phyloP scores from a whole-genome alignment of 1,140 invertebrate species.

The Drosophila sucinea region DNA sequence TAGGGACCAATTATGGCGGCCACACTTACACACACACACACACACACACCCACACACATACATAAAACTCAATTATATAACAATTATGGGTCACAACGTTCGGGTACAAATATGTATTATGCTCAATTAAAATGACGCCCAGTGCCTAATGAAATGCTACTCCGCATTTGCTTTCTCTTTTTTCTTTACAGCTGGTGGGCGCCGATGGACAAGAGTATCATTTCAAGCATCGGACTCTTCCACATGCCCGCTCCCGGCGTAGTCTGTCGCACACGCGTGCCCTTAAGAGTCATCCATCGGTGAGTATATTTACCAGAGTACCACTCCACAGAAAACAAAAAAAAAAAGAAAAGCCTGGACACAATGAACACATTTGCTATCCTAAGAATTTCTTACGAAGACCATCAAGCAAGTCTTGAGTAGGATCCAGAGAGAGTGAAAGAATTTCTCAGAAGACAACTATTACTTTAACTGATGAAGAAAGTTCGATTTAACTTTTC shows the following conservation, averaged over 20 bases:
- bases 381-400: background rate
- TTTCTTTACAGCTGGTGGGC: conserved; percentile 87
- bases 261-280: conserved; percentile 93
- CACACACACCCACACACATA: conserved; percentile 5
- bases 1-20: conserved; percentile 63
- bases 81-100: conserved; percentile 65
- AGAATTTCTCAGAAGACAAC: no score
- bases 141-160: conserved; percentile 54
- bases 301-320: conserved; percentile 85
- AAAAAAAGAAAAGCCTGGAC: background rate
- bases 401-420: background rate
- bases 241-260: conserved; percentile 91
- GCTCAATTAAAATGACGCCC: conserved; percentile 63
- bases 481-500: background rate
- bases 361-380: conserved; percentile 4
- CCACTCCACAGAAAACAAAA: conserved; percentile 14
- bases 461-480: background rate
- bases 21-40: conserved; percentile 14
- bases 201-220: conserved; percentile 94
- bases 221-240: conserved; percentile 94
- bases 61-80: conserved; percentile 63
- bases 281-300: conserved; percentile 95
- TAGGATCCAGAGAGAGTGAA: no score
- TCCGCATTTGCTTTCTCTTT: conserved; percentile 26
- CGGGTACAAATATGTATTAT: conserved; percentile 60